Evolutionary conservation across 2,797 vertebrate genomes (phyloP).

Genomic region (Crax fasciolata): DNA sequence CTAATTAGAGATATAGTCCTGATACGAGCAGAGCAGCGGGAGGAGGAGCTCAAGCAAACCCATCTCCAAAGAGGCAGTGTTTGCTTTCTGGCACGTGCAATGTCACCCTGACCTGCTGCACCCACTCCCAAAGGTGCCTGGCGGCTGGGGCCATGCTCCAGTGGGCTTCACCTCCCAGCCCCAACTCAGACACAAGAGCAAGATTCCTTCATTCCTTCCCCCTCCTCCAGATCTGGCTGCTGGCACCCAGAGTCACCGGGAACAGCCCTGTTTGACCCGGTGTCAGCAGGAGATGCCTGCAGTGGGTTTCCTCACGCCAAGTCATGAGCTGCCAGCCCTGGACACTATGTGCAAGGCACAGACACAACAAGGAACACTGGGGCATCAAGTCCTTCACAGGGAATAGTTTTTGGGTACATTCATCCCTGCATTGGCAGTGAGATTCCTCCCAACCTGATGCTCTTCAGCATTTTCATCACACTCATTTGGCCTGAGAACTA

Average conservation of each 20-base stretch:
- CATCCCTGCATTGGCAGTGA: background rate
- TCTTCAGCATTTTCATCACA: background rate
- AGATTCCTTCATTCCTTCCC: background rate
- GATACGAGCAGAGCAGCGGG: accelerated
- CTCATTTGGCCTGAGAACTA: background rate
- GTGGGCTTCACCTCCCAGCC: accelerated
- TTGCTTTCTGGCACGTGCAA: background rate
- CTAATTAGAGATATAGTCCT: background rate
- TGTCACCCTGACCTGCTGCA: background rate
- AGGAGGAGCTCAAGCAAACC: background rate
- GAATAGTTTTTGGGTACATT: background rate
- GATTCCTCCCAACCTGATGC: accelerated
- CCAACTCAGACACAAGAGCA: accelerated
- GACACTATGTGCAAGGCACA: accelerated
- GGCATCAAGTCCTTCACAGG: background rate
- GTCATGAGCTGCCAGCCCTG: background rate
- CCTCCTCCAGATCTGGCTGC: background rate
- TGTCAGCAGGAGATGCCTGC: accelerated
- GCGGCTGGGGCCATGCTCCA: background rate
- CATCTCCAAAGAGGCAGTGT: background rate
- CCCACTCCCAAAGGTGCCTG: slow-evolving; percentile 6
- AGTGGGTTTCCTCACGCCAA: background rate
- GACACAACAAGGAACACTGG: accelerated
- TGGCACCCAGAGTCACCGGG: accelerated
- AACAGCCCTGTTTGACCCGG: background rate